Conservation (phyloP, 2,113 vertebrate genomes). For the Equus quagga region DNA sequence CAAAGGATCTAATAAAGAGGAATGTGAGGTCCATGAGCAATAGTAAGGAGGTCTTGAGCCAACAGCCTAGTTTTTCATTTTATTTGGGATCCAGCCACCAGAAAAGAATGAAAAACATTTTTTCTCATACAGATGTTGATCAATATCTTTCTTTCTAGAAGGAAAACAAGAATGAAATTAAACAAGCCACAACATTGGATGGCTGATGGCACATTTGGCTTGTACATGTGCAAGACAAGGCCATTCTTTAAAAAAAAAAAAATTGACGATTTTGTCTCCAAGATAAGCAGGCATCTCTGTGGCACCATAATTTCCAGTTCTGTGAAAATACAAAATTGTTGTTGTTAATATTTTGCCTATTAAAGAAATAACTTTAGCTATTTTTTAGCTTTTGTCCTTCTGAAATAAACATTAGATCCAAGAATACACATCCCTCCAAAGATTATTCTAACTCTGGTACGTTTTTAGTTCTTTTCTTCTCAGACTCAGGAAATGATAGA, state of each 20-base stretch:
- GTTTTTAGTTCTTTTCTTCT: background rate
- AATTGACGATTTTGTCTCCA: background rate
- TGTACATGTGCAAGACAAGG: background rate
- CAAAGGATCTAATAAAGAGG: background rate
- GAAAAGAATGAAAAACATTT: background rate
- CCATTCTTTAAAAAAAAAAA: background rate
- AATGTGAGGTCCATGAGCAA: background rate
- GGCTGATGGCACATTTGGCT: background rate
- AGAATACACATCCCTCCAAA: background rate
- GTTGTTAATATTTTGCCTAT: background rate
- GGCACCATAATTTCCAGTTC: background rate
- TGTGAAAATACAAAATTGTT: background rate
- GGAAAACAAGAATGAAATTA: slow-evolving; percentile 14
- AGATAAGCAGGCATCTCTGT: background rate
- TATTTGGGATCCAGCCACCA: background rate
- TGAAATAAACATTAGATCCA: background rate
- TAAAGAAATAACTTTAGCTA: background rate
- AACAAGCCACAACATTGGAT: background rate
- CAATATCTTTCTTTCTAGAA: background rate
- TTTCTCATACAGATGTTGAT: background rate
- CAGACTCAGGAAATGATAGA: background rate
- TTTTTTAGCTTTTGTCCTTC: background rate
- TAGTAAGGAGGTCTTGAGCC: background rate
- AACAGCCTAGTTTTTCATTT: background rate
- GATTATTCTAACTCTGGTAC: background rate